Percentiles rank a stretch among this genome's conserved stretches.
These are phyloP conservation scores for Pelochelys cantorii DNA, from an alignment of 2,797 vertebrate genomes.

Conservation along the genomic window DNA sequence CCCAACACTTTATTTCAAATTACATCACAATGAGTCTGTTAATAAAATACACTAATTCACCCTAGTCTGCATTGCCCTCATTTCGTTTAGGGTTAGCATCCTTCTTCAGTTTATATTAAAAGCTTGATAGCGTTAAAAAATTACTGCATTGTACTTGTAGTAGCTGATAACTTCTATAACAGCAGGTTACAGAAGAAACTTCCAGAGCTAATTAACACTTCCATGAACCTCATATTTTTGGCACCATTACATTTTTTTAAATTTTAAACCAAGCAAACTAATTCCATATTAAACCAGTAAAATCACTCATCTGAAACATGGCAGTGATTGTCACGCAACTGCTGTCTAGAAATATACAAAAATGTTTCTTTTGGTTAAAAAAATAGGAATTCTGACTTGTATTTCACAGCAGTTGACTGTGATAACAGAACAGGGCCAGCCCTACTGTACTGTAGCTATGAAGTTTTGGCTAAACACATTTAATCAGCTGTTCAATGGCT, in stretches of 20 bases:
- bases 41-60: constrained; percentile 78
- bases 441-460: constrained; percentile 1
- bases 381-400: constrained; percentile 59
- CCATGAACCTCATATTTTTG: constrained; percentile 61
- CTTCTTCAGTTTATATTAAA: constrained; percentile 73
- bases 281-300: constrained; percentile 59
- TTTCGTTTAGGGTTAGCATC: constrained; percentile 69
- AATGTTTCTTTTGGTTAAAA: constrained; percentile 65
- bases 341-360: constrained; percentile 70
- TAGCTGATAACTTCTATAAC: constrained; percentile 54
- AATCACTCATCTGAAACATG: constrained; percentile 59
- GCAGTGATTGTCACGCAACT: constrained; percentile 41
- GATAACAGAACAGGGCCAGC: not conserved
- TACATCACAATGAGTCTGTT: constrained; percentile 79
- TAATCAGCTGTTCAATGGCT: constrained; percentile 3
- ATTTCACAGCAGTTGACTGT: constrained; percentile 18
- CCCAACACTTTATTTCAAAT: constrained; percentile 82
- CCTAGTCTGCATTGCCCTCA: constrained; percentile 68
- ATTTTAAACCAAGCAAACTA: constrained; percentile 51
- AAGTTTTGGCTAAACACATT: constrained; percentile 22
- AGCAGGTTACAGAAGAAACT: constrained; percentile 66
- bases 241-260: constrained; percentile 60
- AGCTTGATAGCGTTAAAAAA: constrained; percentile 69
- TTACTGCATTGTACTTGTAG: constrained; percentile 65
- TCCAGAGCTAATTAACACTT: constrained; percentile 59